Conservation (phyloP, 2,797 vertebrate species). For the Gila robusta region DNA sequence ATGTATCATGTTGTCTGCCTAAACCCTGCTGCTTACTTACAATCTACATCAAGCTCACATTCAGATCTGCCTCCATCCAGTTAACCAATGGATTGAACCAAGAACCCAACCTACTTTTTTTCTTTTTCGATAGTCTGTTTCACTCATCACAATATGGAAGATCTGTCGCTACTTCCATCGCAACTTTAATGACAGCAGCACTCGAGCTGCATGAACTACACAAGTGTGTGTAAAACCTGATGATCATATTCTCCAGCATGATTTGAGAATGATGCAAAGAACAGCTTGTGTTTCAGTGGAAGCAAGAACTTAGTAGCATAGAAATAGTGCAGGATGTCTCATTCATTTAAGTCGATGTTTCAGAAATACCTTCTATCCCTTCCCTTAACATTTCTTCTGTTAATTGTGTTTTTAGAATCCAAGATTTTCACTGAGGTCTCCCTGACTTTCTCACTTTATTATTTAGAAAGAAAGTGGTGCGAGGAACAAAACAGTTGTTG, state of each 20-base stretch:
- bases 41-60: not conserved
- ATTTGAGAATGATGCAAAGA: not conserved
- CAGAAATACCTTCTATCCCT: too few relatives aligned
- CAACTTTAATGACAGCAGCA: not conserved
- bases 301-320: not conserved
- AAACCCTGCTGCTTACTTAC: not conserved
- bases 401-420: not conserved
- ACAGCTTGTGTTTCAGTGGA: not conserved
- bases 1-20: not conserved
- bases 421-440: not conserved
- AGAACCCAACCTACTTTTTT: not conserved
- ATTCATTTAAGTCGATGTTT: not conserved
- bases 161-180: not conserved
- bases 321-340: not conserved
- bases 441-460: not conserved
- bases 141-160: not conserved
- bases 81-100: not conserved
- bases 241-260: not conserved
- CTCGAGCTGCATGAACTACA: not conserved
- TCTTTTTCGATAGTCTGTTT: not conserved
- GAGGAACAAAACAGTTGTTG: constrained; percentile 1
- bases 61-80: not conserved
- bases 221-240: not conserved
- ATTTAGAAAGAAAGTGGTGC: not conserved
- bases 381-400: not conserved